Evolutionary conservation across 1,140 invertebrate species (phyloP), one percentile per base, ranked within the genome.

Genomic region (Tetragonula clypearis): DNA sequence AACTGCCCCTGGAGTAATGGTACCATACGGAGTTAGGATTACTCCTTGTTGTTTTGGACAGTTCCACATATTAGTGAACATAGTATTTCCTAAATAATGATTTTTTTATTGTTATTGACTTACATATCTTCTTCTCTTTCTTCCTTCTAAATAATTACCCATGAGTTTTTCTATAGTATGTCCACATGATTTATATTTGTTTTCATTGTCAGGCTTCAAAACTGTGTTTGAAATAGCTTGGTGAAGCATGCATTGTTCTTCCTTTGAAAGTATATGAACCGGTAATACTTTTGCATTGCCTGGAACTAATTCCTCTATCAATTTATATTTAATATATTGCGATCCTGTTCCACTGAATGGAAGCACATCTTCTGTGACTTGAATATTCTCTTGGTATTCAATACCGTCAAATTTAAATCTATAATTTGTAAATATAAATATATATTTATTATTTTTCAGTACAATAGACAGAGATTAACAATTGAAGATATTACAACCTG

Each of bases 351-450:
- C 96, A 91, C 95, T 91, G 89, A 95, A 97, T 56, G 96, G 96
- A 55, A 96, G 93, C 11, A 96, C 84, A 49, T 95, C 94, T 23
- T 95, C 94, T 8, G 93, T 94, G 87, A 95, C 93, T 49, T 94
- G 87, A 5, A 94, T 84, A 55, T 94, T 92, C 9, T 93, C 91
- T 30, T 95, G 93, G 81, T 94, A 91, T 91, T 96, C 94, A 78
- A 97, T 95, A 5, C 96, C 96, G 92, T 97, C 96, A 56, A 96
- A 93, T 65, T 96, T 95, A 76, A 96, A 94, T 88, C 96, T 97
- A 90, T 87, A 93, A 93, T 78, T 74, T 60, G n/a, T n/a, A 60
- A 58, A 58, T 35, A 4, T 35, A 35, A 35, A 35, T 35, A 79
- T 17, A 76, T 9, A 5, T 30, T 74, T 26, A 21, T 26, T 41